Evolutionary conservation across 1,140 invertebrate genomes (phyloP).

Genomic region (Pristionchus pacificus): DNA sequence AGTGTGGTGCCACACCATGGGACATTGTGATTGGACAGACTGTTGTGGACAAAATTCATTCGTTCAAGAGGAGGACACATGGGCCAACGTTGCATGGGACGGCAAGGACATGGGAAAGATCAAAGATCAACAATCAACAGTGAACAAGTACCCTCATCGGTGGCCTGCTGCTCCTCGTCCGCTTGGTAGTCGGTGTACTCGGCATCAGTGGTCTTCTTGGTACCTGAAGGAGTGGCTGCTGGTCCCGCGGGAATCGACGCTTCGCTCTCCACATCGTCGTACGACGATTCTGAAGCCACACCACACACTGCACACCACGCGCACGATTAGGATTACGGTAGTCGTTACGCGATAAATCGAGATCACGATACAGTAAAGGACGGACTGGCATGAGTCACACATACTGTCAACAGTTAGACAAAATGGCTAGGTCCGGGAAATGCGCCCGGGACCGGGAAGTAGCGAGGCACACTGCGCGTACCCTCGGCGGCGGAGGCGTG

Average conservation of each 20-base stretch:
- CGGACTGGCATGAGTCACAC: not conserved
- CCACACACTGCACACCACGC: slow-evolving; percentile 3
- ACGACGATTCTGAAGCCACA: slow-evolving; percentile 24
- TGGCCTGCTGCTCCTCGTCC: slow-evolving; percentile 28
- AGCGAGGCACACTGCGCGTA: slow-evolving; percentile 16
- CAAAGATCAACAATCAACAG: no score
- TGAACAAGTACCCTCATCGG: not conserved
- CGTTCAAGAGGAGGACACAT: not conserved
- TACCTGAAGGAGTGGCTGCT: slow-evolving; percentile 2
- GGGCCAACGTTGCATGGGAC: not conserved
- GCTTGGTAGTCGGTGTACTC: slow-evolving; percentile 15
- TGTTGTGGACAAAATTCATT: no score
- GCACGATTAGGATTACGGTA: not conserved
- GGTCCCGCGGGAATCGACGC: not conserved
- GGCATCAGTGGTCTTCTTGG: not conserved
- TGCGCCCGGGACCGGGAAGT: slow-evolving; percentile 2
- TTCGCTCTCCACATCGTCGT: slow-evolving; percentile 32
- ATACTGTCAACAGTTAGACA: no score
- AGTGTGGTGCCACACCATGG: no score
- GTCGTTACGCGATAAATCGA: not conserved
- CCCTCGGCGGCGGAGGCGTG: slow-evolving; percentile 10
- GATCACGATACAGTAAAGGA: not conserved
- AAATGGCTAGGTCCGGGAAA: no score
- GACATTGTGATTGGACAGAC: no score
- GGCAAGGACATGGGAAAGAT: not conserved